A percentile compares a stretch with the other conserved stretches of the same genome.
Evolutionary conservation across 2,888 invertebrate species (phyloP).

Genomic region (Callimorpha dominula): DNA sequence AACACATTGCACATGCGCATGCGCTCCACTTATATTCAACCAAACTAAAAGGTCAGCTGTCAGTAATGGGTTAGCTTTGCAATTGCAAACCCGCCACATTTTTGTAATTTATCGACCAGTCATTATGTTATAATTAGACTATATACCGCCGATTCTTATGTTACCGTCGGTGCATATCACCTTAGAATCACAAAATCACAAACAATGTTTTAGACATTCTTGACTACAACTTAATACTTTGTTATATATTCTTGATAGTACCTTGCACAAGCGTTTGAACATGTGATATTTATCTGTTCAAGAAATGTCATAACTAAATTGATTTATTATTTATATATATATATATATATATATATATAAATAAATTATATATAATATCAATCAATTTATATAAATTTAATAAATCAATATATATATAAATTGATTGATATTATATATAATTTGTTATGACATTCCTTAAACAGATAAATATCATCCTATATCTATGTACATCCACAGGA

Average conservation of each 20-base stretch:
- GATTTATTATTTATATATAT: too few species aligned
- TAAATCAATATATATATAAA: too few species aligned
- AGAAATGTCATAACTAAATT: too few species aligned
- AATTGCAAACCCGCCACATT: too few species aligned
- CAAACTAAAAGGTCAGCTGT: too few species aligned
- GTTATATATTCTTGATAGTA: not conserved
- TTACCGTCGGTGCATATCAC: not conserved
- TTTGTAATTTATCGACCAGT: not conserved
- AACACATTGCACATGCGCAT: too few species aligned
- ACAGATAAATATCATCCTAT: not conserved
- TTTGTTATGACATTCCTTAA: slow-evolving; percentile 1
- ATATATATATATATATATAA: too few species aligned
- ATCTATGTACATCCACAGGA: not conserved
- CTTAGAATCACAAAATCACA: not conserved
- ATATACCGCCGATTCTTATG: not conserved
- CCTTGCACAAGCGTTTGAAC: not conserved
- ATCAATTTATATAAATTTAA: too few species aligned
- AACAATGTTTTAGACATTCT: not conserved
- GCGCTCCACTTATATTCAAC: too few species aligned
- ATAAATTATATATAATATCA: not conserved
- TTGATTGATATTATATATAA: too few species aligned
- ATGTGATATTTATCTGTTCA: too few species aligned
- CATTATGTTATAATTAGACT: not conserved
- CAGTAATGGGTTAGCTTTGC: too few species aligned
- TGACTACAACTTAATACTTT: not conserved